Conservation (phyloP, 2,888 invertebrate species). For the Zaprionus bogoriensis region DNA sequence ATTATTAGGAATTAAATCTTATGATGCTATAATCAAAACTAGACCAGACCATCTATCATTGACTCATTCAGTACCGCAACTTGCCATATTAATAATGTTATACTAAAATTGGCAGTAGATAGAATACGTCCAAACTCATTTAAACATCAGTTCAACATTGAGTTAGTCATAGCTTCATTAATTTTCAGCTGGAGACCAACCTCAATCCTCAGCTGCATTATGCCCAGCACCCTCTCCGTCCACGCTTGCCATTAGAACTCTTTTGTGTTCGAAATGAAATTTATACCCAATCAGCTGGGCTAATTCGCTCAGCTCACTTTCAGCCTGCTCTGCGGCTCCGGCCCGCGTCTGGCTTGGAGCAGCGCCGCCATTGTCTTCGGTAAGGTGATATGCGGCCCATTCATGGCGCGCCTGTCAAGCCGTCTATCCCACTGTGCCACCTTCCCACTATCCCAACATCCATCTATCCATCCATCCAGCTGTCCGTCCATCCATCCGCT, state of each 20-base stretch:
- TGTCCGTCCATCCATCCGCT: constrained; percentile 56
- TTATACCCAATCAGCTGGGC: constrained; percentile 42
- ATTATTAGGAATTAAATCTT: too few relatives aligned
- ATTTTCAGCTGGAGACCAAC: too few relatives aligned
- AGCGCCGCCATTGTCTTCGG: not conserved
- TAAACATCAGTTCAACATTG: too few relatives aligned
- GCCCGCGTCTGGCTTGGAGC: not conserved
- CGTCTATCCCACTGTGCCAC: constrained; percentile 25
- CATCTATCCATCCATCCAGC: constrained; percentile 30
- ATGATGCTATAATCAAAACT: too few relatives aligned
- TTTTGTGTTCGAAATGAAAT: constrained; percentile 47
- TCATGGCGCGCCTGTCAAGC: not conserved
- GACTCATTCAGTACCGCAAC: too few relatives aligned
- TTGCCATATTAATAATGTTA: too few relatives aligned
- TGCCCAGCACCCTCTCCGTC: not conserved
- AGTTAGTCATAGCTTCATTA: too few relatives aligned
- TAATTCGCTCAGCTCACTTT: constrained; percentile 52
- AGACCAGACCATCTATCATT: too few relatives aligned
- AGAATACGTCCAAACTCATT: too few relatives aligned
- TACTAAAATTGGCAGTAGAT: too few relatives aligned
- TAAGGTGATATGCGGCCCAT: constrained; percentile 1
- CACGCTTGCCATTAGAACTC: constrained; percentile 11
- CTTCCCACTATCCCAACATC: constrained; percentile 47
- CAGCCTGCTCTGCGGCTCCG: too few relatives aligned
- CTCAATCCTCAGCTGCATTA: too few relatives aligned